Percentiles rank a stretch among this genome's conserved stretches.
These are phyloP conservation scores for Pungitius pungitius DNA, from an alignment of 2,113 vertebrate species.

Conservation along the genomic window DNA sequence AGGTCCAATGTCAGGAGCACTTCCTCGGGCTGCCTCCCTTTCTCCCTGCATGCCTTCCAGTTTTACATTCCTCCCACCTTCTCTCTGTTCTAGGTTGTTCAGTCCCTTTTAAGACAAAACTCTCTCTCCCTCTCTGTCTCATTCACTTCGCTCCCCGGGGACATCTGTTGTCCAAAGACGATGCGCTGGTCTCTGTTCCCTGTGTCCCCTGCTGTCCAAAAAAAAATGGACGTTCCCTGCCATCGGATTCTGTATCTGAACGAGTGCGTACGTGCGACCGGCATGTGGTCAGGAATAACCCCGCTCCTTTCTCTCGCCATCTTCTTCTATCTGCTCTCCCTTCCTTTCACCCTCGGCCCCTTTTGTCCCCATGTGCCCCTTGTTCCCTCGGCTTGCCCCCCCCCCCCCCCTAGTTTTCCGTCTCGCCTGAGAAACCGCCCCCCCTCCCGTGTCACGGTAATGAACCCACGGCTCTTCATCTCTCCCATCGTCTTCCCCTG, in stretches of 20 bases:
- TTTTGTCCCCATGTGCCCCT: conserved; percentile 46
- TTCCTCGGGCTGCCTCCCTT: conserved; percentile 45
- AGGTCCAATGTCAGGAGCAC: conserved; percentile 58
- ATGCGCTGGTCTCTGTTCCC: conserved; percentile 32
- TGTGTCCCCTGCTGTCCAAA: conserved; percentile 63
- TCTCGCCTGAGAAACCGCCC: conserved; percentile 43
- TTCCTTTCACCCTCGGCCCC: conserved; percentile 2
- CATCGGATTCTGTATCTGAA: conserved; percentile 20
- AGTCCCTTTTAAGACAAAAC: conserved; percentile 11
- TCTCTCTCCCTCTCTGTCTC: conserved; percentile 33
- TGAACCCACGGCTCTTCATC: conserved; percentile 70
- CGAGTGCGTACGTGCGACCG: conserved; percentile 2
- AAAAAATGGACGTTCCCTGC: conserved; percentile 41
- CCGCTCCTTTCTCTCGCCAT: not conserved
- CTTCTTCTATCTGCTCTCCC: conserved; percentile 15
- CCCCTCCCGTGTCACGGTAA: conserved; percentile 64
- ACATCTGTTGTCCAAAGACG: conserved; percentile 60
- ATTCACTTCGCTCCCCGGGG: conserved; percentile 47
- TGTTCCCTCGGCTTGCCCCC: conserved; percentile 45
- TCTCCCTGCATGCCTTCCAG: conserved; percentile 19
- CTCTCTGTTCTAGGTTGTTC: conserved; percentile 32
- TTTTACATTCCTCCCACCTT: conserved; percentile 39
- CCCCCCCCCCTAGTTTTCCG: no score
- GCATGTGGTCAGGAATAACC: conserved; percentile 10
- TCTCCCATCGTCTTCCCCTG: conserved; percentile 47